Percentiles rank a stretch among this genome's conserved stretches.
Evolutionary conservation across 2,888 invertebrate genomes (phyloP).

Genomic region (Zeuzera pyrina): DNA sequence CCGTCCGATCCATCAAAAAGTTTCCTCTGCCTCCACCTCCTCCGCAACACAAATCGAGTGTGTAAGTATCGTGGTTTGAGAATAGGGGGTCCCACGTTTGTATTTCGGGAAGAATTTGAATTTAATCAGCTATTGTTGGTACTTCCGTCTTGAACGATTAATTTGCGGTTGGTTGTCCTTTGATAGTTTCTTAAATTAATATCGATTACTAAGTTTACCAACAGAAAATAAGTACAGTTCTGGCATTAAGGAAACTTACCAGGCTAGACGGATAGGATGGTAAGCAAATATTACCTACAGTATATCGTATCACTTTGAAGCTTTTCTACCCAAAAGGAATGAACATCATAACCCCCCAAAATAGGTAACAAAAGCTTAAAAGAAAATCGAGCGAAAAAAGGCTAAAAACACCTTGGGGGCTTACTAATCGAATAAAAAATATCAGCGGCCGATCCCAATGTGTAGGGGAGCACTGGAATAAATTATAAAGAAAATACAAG

Average conservation of each 20-base stretch:
- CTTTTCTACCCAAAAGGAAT: constrained; percentile 69
- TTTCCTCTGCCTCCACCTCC: constrained; percentile 43
- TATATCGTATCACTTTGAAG: no score
- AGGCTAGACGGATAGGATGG: no score
- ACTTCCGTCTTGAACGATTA: not conserved
- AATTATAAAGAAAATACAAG: constrained; percentile 72
- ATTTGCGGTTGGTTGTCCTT: constrained; percentile 4
- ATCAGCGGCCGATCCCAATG: constrained; percentile 73
- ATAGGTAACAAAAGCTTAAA: constrained; percentile 73
- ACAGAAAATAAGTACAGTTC: no score
- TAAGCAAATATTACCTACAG: no score
- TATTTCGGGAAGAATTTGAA: constrained; percentile 17
- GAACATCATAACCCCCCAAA: constrained; percentile 64
- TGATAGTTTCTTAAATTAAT: no score
- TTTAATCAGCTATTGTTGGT: constrained; percentile 7
- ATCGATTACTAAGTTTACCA: no score
- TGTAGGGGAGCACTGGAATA: constrained; percentile 70
- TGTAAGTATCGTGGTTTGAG: constrained; percentile 61
- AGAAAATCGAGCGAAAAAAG: constrained; percentile 75
- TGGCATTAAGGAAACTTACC: no score
- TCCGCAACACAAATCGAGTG: constrained; percentile 63
- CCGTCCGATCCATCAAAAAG: constrained; percentile 72
- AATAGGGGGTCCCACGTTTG: constrained; percentile 21
- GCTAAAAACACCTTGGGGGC: constrained; percentile 75
- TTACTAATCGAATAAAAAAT: constrained; percentile 76